Conservation (phyloP, 2,113 vertebrate genomes). For the Cavia aperea region DNA sequence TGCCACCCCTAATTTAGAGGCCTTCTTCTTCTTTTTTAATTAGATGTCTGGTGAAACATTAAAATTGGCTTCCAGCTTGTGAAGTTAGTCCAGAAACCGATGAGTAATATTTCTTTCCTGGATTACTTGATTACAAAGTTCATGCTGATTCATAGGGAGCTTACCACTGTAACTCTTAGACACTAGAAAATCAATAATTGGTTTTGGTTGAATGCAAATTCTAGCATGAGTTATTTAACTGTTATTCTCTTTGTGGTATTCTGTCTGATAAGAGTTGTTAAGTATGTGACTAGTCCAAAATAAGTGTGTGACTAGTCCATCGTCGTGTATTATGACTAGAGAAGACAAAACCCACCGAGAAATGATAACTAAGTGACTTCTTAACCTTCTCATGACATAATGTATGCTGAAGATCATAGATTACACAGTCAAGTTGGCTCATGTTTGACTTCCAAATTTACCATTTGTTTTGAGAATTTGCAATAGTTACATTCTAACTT, state of each 20-base stretch:
- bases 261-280: slow-evolving; percentile 20
- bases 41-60: slow-evolving; percentile 31
- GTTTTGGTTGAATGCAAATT: slow-evolving; percentile 48
- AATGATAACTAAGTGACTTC: not conserved
- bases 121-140: slow-evolving; percentile 48
- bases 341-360: not conserved
- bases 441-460: not conserved
- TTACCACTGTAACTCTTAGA: slow-evolving; percentile 22
- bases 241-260: not conserved
- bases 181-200: slow-evolving; percentile 49
- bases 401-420: rapidly evolving
- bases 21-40: not conserved
- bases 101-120: slow-evolving; percentile 50
- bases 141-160: slow-evolving; percentile 45
- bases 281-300: not conserved
- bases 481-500: not conserved
- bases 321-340: not conserved
- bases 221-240: slow-evolving; percentile 19
- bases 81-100: not conserved
- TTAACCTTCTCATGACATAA: not conserved
- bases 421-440: not conserved
- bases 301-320: not conserved
- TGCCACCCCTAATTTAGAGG: not conserved
- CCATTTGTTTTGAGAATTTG: not conserved
- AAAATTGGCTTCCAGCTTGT: slow-evolving; percentile 11